A percentile compares a stretch with the other conserved stretches of the same genome.
Evolutionary conservation across 2,888 invertebrate genomes (phyloP).

Genomic region (Ophion obscuratus): DNA sequence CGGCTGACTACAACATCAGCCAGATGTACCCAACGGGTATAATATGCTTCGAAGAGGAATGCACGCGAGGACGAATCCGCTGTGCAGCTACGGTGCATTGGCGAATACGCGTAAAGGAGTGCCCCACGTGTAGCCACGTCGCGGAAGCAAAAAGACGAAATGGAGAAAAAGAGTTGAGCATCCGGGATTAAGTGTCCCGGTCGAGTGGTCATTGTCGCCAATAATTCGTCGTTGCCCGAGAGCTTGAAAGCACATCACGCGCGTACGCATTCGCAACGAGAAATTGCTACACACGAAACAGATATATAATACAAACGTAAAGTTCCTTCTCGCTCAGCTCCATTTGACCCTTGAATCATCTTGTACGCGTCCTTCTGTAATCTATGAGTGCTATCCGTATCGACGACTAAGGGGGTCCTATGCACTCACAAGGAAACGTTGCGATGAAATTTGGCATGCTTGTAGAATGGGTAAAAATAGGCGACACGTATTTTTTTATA

Average conservation of each 20-base stretch:
- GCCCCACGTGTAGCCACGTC: constrained; percentile 19
- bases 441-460: no score
- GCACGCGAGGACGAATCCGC: constrained; percentile 20
- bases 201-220: constrained; percentile 67
- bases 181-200: constrained; percentile 67
- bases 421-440: no score
- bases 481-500: no score
- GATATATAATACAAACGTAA: constrained; percentile 12
- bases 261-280: constrained; percentile 49
- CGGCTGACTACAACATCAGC: constrained; percentile 41
- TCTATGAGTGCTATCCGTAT: background rate
- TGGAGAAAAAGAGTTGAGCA: constrained; percentile 61
- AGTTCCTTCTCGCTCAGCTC: background rate
- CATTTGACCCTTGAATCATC: constrained; percentile 31
- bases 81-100: constrained; percentile 35
- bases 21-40: constrained; percentile 54
- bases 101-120: constrained; percentile 22
- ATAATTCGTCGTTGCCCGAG: constrained; percentile 63
- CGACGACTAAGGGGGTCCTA: constrained; percentile 31
- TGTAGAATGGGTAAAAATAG: no score
- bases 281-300: background rate
- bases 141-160: background rate
- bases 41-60: background rate
- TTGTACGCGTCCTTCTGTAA: constrained; percentile 31
- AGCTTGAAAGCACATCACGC: constrained; percentile 48